Evolutionary conservation across 2,888 invertebrate genomes (phyloP).

Genomic region (Mystacides longicornis): DNA sequence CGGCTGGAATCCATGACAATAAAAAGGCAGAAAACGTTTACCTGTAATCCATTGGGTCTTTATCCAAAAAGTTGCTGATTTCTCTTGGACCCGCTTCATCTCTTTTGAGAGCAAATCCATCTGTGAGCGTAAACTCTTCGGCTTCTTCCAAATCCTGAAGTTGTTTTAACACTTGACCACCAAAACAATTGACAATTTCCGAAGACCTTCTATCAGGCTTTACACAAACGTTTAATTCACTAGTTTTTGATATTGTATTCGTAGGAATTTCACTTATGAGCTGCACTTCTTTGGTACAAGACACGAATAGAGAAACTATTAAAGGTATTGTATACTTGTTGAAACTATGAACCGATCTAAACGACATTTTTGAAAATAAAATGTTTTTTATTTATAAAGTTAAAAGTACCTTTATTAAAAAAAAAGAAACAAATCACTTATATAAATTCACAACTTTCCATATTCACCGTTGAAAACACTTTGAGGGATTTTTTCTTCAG

Average conservation of each 20-base stretch:
- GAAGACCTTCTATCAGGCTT: constrained; percentile 36
- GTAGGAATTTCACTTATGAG: constrained; percentile 17
- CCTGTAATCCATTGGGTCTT: constrained; percentile 68
- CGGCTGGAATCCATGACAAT: too few relatives aligned
- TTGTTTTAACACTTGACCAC: constrained; percentile 59
- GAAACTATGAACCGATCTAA: background rate
- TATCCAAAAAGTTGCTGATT: constrained; percentile 59
- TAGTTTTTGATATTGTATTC: constrained; percentile 17
- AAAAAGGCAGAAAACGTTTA: constrained; percentile 31
- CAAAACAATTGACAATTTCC: constrained; percentile 57
- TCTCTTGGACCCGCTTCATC: constrained; percentile 60
- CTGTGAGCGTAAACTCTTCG: constrained; percentile 58
- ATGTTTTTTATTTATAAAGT: background rate
- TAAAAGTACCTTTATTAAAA: background rate
- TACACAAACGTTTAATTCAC: constrained; percentile 37
- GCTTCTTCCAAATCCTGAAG: constrained; percentile 58
- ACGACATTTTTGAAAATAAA: constrained; percentile 2
- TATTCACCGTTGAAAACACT: too few relatives aligned
- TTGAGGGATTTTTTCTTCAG: too few relatives aligned
- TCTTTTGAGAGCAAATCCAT: constrained; percentile 56
- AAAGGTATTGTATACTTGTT: constrained; percentile 11
- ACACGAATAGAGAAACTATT: constrained; percentile 13
- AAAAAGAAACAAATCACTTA: too few relatives aligned
- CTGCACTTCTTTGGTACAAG: constrained; percentile 23
- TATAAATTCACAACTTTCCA: too few relatives aligned